Base-by-base conservation (phyloP, 2,888 invertebrate species). In the Volucella bombylans region DNA sequence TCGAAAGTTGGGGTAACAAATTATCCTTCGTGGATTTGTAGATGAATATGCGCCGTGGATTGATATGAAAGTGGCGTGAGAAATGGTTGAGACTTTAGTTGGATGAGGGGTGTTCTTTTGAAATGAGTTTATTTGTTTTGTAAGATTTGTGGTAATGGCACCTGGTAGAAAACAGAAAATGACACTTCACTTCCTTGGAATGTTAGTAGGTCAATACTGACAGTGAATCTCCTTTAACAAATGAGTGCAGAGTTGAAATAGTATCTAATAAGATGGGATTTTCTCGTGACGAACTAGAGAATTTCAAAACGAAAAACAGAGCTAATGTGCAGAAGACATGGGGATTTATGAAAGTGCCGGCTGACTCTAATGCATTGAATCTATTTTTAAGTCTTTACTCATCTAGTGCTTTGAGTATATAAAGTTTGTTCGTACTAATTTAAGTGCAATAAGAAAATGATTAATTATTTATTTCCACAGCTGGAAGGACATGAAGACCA, bases 1-100 rank as follows among this genome's bases (percentile, higher is more conserved):
- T 76, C 71, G 50, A 55, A 80, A 85, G 80, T 85, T 76, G 67
- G 50, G 62, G 68, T 80, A 80, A 83, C 74, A 83, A 80, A 83
- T 83, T 83, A 69, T 74, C 69, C 69, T 67, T 59, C 31, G 14
- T 45, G 47, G 45, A 69, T 49, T 71, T 61, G 64, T 59, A 23
- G 45, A 50, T 43, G 62, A 43, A 73, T 68, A 69, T 68, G 57
- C 67, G 69, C 65, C 69, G 69, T 31, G 31, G 65, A 80, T 85
- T 80, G 76, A 67, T 61, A 55, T 39, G 59, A 64, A 57, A 64
- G 45, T 71, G 83, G 49, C 68, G 54, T 80, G 80, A 71, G 71
- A 71, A 67, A 76, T 74, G 65, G 52, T 62, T 59, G 38, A 41
- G 47, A 31, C 39, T 45, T 72, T 52, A 50, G 50, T 50, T 43